These are phyloP conservation scores for Lordiphosa mommai DNA, from an alignment of 1,140 invertebrate genomes.

Conservation along the genomic window DNA sequence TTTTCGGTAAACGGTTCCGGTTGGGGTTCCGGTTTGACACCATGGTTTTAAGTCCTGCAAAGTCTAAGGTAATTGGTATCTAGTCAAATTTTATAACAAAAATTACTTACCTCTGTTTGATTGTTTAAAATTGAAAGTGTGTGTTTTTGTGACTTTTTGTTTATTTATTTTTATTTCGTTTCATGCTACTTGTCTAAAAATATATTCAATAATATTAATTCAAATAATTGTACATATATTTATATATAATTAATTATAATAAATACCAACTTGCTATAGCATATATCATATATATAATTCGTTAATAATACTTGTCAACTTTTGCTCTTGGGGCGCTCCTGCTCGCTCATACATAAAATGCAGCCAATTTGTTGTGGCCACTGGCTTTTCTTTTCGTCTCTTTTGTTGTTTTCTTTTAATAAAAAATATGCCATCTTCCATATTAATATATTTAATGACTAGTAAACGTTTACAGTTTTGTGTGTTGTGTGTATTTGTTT, in stretches of 20 bases:
- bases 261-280: constrained; percentile 75
- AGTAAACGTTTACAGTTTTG: constrained; percentile 67
- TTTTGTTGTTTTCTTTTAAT: constrained; percentile 34
- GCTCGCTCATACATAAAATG: constrained; percentile 36
- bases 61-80: no score
- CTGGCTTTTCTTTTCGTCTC: constrained; percentile 25
- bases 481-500: constrained; percentile 27
- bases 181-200: constrained; percentile 72
- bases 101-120: no score
- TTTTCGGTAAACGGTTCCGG: no score
- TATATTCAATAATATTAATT: constrained; percentile 75
- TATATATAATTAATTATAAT: constrained; percentile 62
- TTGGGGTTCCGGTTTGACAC: no score
- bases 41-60: no score
- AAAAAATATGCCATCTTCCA: constrained; percentile 61
- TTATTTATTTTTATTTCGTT: constrained; percentile 41
- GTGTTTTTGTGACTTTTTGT: background rate
- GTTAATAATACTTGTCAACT: constrained; percentile 71
- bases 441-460: constrained; percentile 61
- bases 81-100: no score
- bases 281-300: constrained; percentile 52
- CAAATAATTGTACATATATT: constrained; percentile 68
- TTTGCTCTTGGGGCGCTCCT: constrained; percentile 40
- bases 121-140: background rate
- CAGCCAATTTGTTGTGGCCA: constrained; percentile 23